Percentiles rank a stretch among this genome's conserved stretches.
These are phyloP conservation scores for Scaptomyza pallida DNA, from an alignment of 1,140 invertebrate genomes.

Conservation along the genomic window DNA sequence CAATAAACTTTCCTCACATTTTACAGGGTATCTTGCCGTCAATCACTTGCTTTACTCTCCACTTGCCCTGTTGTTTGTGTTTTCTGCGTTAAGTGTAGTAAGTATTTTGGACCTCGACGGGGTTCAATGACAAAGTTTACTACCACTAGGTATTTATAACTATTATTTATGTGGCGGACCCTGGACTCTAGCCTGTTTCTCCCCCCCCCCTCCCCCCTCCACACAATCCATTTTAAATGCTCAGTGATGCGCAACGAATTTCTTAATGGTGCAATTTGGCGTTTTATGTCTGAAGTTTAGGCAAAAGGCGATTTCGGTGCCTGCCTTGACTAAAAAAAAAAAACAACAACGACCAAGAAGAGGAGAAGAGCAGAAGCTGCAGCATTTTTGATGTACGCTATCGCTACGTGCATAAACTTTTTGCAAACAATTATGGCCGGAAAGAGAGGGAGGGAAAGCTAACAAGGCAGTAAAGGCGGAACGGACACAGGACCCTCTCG, in stretches of 20 bases:
- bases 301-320: conserved; percentile 65
- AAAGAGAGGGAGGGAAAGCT: conserved; percentile 18
- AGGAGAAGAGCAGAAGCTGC: conserved; percentile 13
- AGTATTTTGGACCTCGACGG: conserved; percentile 39
- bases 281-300: conserved; percentile 83
- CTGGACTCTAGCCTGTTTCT: conserved; percentile 1
- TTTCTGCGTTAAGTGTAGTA: conserved; percentile 58
- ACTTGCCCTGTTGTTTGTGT: conserved; percentile 41
- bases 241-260: conserved; percentile 84
- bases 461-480: conserved; percentile 18
- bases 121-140: conserved; percentile 82
- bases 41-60: too few species aligned
- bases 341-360: neutral
- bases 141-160: conserved; percentile 81
- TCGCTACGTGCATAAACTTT: conserved; percentile 81
- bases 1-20: neutral
- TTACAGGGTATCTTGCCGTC: neutral
- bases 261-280: conserved; percentile 84
- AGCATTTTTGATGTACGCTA: conserved; percentile 66
- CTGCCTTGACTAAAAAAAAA: too few species aligned
- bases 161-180: conserved; percentile 72
- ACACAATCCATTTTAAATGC: conserved; percentile 72
- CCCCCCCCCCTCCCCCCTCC: neutral
- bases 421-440: conserved; percentile 77
- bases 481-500: conserved; percentile 19